phyloP scores from a whole-genome alignment of 2,888 invertebrate genomes.

The Sphaerophoria taeniata region DNA sequence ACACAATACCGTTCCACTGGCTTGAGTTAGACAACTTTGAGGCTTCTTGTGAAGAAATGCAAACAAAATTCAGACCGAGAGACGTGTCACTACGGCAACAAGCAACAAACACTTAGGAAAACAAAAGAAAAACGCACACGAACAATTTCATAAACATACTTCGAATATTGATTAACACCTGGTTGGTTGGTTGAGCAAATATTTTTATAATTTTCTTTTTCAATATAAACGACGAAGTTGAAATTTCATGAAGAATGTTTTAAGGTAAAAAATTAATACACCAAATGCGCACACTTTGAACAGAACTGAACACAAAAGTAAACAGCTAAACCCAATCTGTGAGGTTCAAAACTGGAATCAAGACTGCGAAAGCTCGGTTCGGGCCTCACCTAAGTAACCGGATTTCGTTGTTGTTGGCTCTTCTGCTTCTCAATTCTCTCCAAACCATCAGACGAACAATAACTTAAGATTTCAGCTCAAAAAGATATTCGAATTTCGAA shows the following conservation, averaged over 20 bases:
- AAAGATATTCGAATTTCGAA: slow-evolving; percentile 63
- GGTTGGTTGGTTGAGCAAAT: slow-evolving; percentile 2
- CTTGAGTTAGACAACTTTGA: slow-evolving; percentile 49
- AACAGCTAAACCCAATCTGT: slow-evolving; percentile 17
- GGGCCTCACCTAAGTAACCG: slow-evolving; percentile 67
- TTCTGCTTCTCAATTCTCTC: slow-evolving; percentile 1
- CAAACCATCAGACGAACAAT: slow-evolving; percentile 12
- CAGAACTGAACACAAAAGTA: not conserved
- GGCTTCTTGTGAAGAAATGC: slow-evolving; percentile 40
- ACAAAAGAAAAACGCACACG: slow-evolving; percentile 8
- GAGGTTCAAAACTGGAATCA: slow-evolving; percentile 70
- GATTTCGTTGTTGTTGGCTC: slow-evolving; percentile 33
- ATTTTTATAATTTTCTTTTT: slow-evolving; percentile 17
- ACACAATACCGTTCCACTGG: slow-evolving; percentile 46
- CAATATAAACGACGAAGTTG: slow-evolving; percentile 32
- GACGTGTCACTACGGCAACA: slow-evolving; percentile 68
- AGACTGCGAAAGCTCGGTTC: slow-evolving; percentile 68
- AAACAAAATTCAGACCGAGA: slow-evolving; percentile 50
- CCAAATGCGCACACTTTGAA: slow-evolving; percentile 47
- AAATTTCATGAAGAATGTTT: slow-evolving; percentile 31
- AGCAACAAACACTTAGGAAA: slow-evolving; percentile 31
- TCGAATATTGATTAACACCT: slow-evolving; percentile 74
- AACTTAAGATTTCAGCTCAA: slow-evolving; percentile 45
- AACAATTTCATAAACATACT: slow-evolving; percentile 44
- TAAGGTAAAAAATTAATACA: slow-evolving; percentile 40